Evolutionary conservation across 2,113 vertebrate species (phyloP).

Genomic region (Erinaceus europaeus): DNA sequence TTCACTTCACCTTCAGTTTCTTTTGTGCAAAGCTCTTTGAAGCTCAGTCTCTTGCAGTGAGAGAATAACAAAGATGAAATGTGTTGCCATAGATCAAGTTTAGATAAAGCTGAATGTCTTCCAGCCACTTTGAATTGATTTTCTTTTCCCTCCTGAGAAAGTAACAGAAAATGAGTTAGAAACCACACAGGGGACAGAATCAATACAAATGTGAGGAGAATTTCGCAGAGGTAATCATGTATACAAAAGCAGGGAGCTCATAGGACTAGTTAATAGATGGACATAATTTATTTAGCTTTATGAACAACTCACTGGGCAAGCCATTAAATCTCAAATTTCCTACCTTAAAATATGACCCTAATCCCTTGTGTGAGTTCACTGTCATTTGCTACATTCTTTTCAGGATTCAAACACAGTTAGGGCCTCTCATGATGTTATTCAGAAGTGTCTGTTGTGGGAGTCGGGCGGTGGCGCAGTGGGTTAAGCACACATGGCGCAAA

Average conservation of each 20-base stretch:
- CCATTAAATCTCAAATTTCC: background rate
- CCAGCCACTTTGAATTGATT: conserved; percentile 52
- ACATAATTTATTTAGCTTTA: conserved; percentile 25
- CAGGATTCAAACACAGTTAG: background rate
- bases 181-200: background rate
- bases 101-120: conserved; percentile 52
- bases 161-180: conserved; percentile 22
- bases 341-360: background rate
- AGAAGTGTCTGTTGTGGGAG: no score
- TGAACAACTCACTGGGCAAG: background rate
- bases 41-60: conserved; percentile 20
- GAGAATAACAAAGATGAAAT: conserved; percentile 52
- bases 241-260: background rate
- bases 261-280: background rate
- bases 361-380: background rate
- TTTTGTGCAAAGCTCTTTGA: conserved; percentile 43
- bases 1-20: conserved; percentile 10
- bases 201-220: conserved; percentile 12
- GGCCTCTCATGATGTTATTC: background rate
- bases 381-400: background rate
- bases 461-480: no score
- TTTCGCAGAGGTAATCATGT: background rate
- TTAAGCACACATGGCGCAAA: no score
- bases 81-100: conserved; percentile 45
- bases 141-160: conserved; percentile 31